Conservation (phyloP, 2,113 vertebrate genomes). For the Entomyzon cyanotis region DNA sequence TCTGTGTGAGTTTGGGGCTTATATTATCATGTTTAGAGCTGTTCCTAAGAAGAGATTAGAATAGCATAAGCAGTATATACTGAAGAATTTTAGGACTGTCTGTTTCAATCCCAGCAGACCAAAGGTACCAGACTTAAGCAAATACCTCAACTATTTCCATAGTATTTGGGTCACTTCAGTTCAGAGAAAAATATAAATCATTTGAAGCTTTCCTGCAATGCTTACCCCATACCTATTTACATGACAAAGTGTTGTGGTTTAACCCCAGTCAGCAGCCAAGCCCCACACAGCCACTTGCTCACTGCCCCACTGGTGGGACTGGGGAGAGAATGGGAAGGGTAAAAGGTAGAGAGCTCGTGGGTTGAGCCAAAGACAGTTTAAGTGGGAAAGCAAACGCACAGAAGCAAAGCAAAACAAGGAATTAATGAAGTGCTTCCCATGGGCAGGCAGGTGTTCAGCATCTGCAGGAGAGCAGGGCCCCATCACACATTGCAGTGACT, state of each 20-base stretch:
- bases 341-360: fast-evolving
- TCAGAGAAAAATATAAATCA: neutral
- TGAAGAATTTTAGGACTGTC: neutral
- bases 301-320: no score
- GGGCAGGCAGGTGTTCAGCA: neutral
- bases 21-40: neutral
- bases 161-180: neutral
- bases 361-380: neutral
- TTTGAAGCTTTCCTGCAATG: neutral
- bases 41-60: neutral
- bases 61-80: neutral
- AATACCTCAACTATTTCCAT: neutral
- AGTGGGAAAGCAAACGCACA: neutral
- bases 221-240: neutral
- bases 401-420: neutral
- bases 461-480: neutral
- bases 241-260: neutral
- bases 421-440: neutral
- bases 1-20: neutral
- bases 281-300: fast-evolving
- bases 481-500: neutral
- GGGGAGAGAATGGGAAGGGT: no score
- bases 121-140: neutral
- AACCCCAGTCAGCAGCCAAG: neutral
- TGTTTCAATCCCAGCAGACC: neutral